These are phyloP conservation scores for Myiozetetes cayanensis DNA, from an alignment of 2,113 vertebrate species.

Conservation along the genomic window DNA sequence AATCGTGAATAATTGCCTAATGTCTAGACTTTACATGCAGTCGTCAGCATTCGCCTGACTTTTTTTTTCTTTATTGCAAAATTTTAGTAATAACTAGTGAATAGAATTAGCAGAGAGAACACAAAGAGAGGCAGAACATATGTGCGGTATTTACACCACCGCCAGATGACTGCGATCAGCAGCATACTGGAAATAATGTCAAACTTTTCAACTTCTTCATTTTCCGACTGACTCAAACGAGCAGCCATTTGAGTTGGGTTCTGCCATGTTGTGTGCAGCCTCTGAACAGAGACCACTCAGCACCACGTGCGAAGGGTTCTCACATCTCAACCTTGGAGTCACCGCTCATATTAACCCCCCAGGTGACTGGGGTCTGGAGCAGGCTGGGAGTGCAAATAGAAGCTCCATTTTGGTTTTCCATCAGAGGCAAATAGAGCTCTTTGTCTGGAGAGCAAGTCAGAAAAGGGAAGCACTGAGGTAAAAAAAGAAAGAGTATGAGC, in stretches of 20 bases:
- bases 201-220: background rate
- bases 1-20: conserved; percentile 9
- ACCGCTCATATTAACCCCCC: background rate
- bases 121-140: conserved; percentile 20
- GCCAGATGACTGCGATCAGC: conserved; percentile 26
- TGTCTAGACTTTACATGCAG: conserved; percentile 34
- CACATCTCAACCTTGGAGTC: background rate
- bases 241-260: background rate
- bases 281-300: background rate
- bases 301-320: rapidly evolving
- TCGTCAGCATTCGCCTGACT: background rate
- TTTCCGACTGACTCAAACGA: background rate
- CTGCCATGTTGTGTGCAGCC: background rate
- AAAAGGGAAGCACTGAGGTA: background rate
- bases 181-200: conserved; percentile 25
- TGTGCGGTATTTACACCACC: background rate
- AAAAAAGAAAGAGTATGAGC: background rate
- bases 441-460: background rate
- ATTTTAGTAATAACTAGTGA: background rate
- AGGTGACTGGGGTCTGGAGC: background rate
- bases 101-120: background rate
- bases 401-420: background rate
- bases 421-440: background rate
- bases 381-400: background rate
- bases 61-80: background rate